Evolutionary conservation across 2,113 vertebrate species (phyloP).

Genomic region (Sardina pilchardus): DNA sequence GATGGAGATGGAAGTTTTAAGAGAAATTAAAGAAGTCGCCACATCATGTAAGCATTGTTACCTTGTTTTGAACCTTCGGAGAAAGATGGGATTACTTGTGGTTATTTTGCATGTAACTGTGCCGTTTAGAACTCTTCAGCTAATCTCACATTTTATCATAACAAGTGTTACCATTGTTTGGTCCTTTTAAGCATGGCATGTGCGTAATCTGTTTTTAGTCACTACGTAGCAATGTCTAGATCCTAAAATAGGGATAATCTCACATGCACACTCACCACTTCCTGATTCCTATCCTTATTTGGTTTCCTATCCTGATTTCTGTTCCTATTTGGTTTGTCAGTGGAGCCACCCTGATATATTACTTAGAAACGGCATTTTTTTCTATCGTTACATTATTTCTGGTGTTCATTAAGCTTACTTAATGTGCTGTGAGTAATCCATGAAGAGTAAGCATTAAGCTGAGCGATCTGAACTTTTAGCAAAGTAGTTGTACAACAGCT

Average conservation of each 20-base stretch:
- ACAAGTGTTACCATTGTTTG: neutral
- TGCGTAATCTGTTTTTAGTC: conserved; percentile 1
- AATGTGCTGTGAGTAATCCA: neutral
- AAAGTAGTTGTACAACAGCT: neutral
- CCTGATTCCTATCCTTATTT: neutral
- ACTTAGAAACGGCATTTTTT: neutral
- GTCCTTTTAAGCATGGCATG: neutral
- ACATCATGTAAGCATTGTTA: conserved; percentile 80
- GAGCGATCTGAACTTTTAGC: neutral
- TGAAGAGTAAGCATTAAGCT: neutral
- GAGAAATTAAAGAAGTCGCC: conserved; percentile 87
- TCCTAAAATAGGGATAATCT: neutral
- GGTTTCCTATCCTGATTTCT: no score
- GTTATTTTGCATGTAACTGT: neutral
- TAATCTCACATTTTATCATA: neutral
- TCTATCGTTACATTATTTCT: no score
- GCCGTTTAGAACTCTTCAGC: neutral
- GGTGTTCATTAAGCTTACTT: neutral
- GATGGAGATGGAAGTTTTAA: conserved; percentile 90
- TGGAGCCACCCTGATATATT: neutral
- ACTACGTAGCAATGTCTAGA: neutral
- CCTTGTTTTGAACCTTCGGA: neutral
- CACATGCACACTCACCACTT: neutral
- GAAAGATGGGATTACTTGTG: neutral
- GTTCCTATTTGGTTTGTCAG: neutral